Evolutionary conservation across 2,888 invertebrate genomes (phyloP), one percentile per base, ranked within the genome.

Genomic region (Lagria hirta): DNA sequence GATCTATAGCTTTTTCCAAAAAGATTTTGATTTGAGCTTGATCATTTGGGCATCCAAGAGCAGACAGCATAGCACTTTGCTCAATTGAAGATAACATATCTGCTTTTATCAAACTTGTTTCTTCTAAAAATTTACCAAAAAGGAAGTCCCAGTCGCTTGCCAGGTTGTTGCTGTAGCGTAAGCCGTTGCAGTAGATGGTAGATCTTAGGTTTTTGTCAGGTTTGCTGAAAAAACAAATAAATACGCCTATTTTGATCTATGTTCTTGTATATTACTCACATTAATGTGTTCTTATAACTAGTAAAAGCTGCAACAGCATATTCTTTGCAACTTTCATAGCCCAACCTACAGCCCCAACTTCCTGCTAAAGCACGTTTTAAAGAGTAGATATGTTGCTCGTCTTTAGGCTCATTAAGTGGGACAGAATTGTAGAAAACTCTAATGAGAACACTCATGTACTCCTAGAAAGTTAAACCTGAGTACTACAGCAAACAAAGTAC

Each of bases 161-260:
- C 2, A 32, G 17, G 14, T 53, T 38, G 0, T 71, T 72, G 0
- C 86, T 87, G 14, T 79, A 66, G 5, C 81, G 78, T 4, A 92
- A 73, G 1, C 78, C 88, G 14, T 80, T 80, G 63, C 91, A 91
- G 70, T 89, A 91, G 0, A 90, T 84, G 35, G 81, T 78, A 15
- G 76, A 70, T 32, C 86, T 82, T 32, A 82, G 74, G 58, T 90
- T 85, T 6, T 77, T 77, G 8, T 79, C 73, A 35, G 83, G 74
- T 14, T 81, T 77, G 5, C 29, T 38, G 20, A n/a, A n/a, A 8
- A 32, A 41, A 22, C 4, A n/a, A 20, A 20, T 18, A 7, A 16
- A 10, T 20, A n/a, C n/a, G n/a, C n/a, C n/a, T n/a, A n/a, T n/a
- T n/a, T n/a, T n/a, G n/a, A n/a, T n/a, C n/a, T n/a, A n/a, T n/a